Percentiles rank a stretch among this genome's conserved stretches.
phyloP scores from a whole-genome alignment of 1,140 invertebrate species.

The Ceratitis capitata region DNA sequence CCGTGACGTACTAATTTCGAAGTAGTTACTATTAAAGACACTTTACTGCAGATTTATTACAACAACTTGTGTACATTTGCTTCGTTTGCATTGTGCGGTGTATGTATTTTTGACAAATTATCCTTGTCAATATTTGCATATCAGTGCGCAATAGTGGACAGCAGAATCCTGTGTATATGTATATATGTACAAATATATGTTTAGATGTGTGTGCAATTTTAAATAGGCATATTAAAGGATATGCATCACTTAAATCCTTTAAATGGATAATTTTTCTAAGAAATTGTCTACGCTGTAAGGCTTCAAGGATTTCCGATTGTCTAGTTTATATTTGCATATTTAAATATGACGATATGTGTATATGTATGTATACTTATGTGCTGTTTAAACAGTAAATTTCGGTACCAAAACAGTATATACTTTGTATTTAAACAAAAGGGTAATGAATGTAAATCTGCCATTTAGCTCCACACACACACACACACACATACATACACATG shows the following conservation, averaged over 20 bases:
- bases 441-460: background rate
- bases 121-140: constrained; percentile 63
- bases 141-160: constrained; percentile 49
- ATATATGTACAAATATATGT: background rate
- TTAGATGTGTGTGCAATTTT: background rate
- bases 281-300: background rate
- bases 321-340: background rate
- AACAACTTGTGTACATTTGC: too few relatives aligned
- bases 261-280: constrained; percentile 25
- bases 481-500: too few relatives aligned
- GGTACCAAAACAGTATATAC: background rate
- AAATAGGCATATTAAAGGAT: constrained; percentile 24
- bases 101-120: constrained; percentile 60
- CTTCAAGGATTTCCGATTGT: background rate
- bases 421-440: background rate
- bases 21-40: too few relatives aligned
- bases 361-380: background rate
- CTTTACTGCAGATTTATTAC: too few relatives aligned
- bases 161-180: too few relatives aligned
- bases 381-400: background rate
- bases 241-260: constrained; percentile 25
- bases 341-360: too few relatives aligned
- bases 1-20: too few relatives aligned
- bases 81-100: background rate
- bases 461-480: background rate